A percentile compares a stretch with the other conserved stretches of the same genome.
These are phyloP conservation scores for Scarus forsteni DNA, from an alignment of 2,797 vertebrate species.

Conservation along the genomic window DNA sequence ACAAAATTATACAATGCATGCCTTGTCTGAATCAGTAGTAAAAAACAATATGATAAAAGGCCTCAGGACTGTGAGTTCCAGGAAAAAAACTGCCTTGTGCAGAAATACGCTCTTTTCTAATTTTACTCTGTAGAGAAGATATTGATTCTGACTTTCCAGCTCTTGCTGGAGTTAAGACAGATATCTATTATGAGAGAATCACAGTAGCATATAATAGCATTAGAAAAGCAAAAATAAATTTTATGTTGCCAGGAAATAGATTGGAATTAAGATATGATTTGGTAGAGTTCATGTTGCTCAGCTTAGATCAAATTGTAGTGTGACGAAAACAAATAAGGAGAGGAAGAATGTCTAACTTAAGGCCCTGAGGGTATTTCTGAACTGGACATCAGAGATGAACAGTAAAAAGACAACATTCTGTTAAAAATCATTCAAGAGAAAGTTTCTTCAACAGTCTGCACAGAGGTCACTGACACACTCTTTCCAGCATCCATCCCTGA, in stretches of 20 bases:
- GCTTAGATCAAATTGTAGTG: slow-evolving; percentile 21
- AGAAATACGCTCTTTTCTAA: not conserved
- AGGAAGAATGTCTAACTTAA: not conserved
- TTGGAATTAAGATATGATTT: slow-evolving; percentile 34
- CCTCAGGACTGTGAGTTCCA: not conserved
- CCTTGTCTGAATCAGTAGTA: no score
- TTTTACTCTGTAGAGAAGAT: not conserved
- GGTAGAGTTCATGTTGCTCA: not conserved
- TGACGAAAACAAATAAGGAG: slow-evolving; percentile 11
- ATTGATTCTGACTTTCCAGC: slow-evolving; percentile 1
- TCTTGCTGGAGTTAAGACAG: slow-evolving; percentile 11
- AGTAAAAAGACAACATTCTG: no score
- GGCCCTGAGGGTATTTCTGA: no score
- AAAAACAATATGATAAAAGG: no score
- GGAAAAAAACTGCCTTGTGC: not conserved
- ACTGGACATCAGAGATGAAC: no score
- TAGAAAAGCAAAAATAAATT: slow-evolving; percentile 41
- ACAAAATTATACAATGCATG: no score
- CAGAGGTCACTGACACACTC: not conserved
- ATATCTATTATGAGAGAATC: slow-evolving; percentile 26
- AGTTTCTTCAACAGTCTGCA: no score
- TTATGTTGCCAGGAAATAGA: slow-evolving; percentile 9
- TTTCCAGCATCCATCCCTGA: not conserved
- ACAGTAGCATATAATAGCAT: slow-evolving; percentile 42
- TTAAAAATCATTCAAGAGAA: no score